phyloP scores from a whole-genome alignment of 2,113 vertebrate genomes.

The Gallinago media region DNA sequence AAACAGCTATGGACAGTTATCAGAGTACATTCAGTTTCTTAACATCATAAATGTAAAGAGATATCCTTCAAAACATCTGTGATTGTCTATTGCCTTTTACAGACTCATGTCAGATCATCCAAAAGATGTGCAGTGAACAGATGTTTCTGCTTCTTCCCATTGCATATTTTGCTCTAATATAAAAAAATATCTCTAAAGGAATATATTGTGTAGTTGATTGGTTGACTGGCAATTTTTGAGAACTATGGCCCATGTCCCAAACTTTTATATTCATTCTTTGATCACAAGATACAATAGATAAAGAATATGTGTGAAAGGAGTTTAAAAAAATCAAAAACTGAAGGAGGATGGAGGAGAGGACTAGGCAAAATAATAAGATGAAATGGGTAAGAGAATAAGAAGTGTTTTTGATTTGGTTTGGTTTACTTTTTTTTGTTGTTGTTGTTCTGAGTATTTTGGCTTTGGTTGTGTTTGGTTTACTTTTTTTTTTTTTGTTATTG shows the following conservation, averaged over 20 bases:
- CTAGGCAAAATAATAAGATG: no score
- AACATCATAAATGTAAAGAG: background rate
- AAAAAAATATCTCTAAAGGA: background rate
- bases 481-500: no score
- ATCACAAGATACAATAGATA: background rate
- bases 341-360: no score
- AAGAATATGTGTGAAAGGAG: background rate
- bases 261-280: background rate
- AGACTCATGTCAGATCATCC: background rate
- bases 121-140: background rate
- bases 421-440: background rate
- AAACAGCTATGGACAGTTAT: background rate
- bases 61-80: background rate
- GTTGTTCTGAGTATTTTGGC: no score
- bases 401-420: no score
- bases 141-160: background rate
- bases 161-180: background rate
- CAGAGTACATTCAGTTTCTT: background rate
- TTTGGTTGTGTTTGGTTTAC: no score
- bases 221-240: fast-evolving
- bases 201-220: background rate
- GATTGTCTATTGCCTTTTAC: background rate
- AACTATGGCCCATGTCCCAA: background rate
- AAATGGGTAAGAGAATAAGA: no score
- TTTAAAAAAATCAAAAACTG: no score